Evolutionary conservation across 2,797 vertebrate genomes (phyloP).

Genomic region (Girardinus metallicus): DNA sequence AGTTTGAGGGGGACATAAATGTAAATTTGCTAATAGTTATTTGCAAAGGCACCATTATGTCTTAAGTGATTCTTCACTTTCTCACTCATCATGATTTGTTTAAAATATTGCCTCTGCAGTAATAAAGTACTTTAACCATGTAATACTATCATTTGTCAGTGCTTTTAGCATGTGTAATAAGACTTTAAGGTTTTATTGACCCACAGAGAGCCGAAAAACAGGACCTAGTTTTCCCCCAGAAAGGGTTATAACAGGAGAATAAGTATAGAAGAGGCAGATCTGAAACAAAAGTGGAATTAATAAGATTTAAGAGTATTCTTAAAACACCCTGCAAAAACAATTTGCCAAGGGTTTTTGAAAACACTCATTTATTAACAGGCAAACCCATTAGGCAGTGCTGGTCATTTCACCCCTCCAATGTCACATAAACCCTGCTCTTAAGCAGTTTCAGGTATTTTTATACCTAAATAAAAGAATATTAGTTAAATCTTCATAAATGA

Average conservation of each 20-base stretch:
- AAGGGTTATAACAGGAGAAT: not conserved
- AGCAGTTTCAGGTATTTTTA: not conserved
- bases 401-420: not conserved
- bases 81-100: conserved; percentile 2
- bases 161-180: not conserved
- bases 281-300: not conserved
- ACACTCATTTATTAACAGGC: not conserved
- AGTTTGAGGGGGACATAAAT: conserved; percentile 4
- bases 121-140: not conserved
- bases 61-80: not conserved
- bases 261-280: not conserved
- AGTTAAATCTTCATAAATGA: too few relatives aligned
- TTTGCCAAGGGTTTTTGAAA: not conserved
- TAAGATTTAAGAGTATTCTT: not conserved
- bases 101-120: not conserved
- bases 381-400: not conserved
- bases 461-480: not conserved
- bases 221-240: not conserved
- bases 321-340: not conserved
- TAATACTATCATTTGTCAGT: not conserved
- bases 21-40: conserved; percentile 59
- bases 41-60: conserved; percentile 24
- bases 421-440: not conserved
- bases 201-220: not conserved
- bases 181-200: not conserved